Evolutionary conservation across 2,113 vertebrate species (phyloP), one percentile per base, ranked within the genome.

Genomic region (Dasyornis broadbenti): DNA sequence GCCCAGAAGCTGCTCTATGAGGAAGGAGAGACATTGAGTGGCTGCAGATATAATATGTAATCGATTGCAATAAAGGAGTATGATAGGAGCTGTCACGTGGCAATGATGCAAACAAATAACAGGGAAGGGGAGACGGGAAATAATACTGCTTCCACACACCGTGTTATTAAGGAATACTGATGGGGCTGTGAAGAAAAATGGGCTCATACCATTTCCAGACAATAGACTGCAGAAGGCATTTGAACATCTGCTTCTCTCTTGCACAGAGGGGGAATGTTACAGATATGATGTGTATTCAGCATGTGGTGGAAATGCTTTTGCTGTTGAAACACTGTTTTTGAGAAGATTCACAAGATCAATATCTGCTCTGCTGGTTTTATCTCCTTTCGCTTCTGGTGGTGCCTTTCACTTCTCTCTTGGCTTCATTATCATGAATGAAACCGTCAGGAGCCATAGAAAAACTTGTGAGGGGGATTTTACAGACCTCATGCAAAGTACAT

Each of bases 201-300:
- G 70, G 63, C 81, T 82, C 5, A 1, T 82, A 53, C 19, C 40
- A 69, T 87, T 94, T 82, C 40, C 70, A 92, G 84, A 87, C 86
- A 94, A 88, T 77, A 70, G 84, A 26, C 63, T 93, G 50, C 73
- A 90, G 65, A 88, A 89, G 35, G 59, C 81, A 44, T 96, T 76
- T 79, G 78, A 82, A 72, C 78, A 91, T 95, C 87, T 95, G 94
- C 84, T 92, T 59, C 61, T 82, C 54, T 84, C 40, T 75, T 0
- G 0, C 73, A 60, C 83, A 75, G 35, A 89, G 60, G 30, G 60
- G 64, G 35, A 68, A 53, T 7, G n/a, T 61, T 69, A 66, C 5
- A 42, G 68, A 63, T 59, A 30, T 0, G 4, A 22, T 26, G 57
- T 52, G 2, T 33, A 39, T 75, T 84, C 77, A 65, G 91, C n/a